These are phyloP conservation scores for Cacoxenus indagator DNA, from an alignment of 2,888 invertebrate genomes.

Conservation along the genomic window DNA sequence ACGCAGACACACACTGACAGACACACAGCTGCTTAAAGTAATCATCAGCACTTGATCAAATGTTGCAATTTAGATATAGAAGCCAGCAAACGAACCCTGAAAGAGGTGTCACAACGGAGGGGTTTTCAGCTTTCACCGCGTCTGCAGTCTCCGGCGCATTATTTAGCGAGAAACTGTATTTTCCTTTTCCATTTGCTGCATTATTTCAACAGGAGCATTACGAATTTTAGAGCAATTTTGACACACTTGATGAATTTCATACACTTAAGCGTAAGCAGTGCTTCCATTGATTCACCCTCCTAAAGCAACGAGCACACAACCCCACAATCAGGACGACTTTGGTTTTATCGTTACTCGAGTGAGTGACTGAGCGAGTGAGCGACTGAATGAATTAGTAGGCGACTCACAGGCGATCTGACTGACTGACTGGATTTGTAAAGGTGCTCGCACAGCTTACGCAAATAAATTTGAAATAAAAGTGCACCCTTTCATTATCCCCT, in stretches of 20 bases:
- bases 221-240: conserved; percentile 51
- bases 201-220: conserved; percentile 25
- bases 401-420: no score
- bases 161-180: conserved; percentile 34
- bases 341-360: conserved; percentile 6
- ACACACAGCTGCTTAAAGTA: conserved; percentile 29
- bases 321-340: conserved; percentile 1
- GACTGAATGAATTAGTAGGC: no score
- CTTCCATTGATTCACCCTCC: not conserved
- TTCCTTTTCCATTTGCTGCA: conserved; percentile 30
- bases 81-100: conserved; percentile 29
- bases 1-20: not conserved
- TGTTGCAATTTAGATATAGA: conserved; percentile 57
- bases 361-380: conserved; percentile 21
- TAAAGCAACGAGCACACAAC: no score
- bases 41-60: conserved; percentile 57
- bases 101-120: not conserved
- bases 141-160: conserved; percentile 28
- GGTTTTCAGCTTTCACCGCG: conserved; percentile 8
- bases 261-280: conserved; percentile 39
- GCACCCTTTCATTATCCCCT: not conserved
- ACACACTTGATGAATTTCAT: conserved; percentile 56
- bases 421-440: conserved; percentile 22
- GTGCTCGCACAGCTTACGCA: conserved; percentile 12
- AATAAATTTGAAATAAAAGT: conserved; percentile 12